A percentile compares a stretch with the other conserved stretches of the same genome.
Evolutionary conservation across 2,797 vertebrate genomes (phyloP).

Genomic region (Cottoperca gobio): DNA sequence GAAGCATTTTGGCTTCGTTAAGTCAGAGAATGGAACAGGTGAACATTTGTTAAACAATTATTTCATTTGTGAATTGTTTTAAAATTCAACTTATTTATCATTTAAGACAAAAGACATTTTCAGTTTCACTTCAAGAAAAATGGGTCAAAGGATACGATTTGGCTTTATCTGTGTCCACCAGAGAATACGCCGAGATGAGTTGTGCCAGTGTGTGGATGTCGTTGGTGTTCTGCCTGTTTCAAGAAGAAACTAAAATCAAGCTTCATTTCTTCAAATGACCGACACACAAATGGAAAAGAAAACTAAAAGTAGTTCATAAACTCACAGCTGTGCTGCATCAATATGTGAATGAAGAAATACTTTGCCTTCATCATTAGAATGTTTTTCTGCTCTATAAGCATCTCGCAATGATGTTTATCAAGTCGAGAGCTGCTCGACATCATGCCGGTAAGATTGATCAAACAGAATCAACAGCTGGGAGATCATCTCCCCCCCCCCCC

Average conservation of each 20-base stretch:
- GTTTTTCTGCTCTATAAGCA: neutral
- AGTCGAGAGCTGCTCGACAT: neutral
- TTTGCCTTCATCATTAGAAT: neutral
- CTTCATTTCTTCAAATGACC: too few relatives aligned
- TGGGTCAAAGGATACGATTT: constrained; percentile 94
- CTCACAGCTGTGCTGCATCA: neutral
- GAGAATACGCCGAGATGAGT: constrained; percentile 97
- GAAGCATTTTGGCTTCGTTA: too few relatives aligned
- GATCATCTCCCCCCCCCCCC: neutral
- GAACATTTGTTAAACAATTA: too few relatives aligned
- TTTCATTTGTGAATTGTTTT: too few relatives aligned
- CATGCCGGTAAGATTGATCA: neutral
- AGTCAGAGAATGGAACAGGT: too few relatives aligned
- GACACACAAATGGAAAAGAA: too few relatives aligned
- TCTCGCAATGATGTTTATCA: neutral
- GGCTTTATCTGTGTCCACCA: constrained; percentile 96
- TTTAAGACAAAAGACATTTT: too few relatives aligned
- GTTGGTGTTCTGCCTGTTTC: constrained; percentile 92
- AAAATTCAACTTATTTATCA: too few relatives aligned
- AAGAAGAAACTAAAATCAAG: neutral
- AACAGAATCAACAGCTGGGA: constrained; percentile 12
- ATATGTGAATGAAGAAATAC: neutral
- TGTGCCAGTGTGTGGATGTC: constrained; percentile 96
- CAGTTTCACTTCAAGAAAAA: too few relatives aligned
- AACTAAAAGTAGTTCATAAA: too few relatives aligned